Evolutionary conservation across 2,888 invertebrate genomes (phyloP).

Genomic region (Ophion ellenae): DNA sequence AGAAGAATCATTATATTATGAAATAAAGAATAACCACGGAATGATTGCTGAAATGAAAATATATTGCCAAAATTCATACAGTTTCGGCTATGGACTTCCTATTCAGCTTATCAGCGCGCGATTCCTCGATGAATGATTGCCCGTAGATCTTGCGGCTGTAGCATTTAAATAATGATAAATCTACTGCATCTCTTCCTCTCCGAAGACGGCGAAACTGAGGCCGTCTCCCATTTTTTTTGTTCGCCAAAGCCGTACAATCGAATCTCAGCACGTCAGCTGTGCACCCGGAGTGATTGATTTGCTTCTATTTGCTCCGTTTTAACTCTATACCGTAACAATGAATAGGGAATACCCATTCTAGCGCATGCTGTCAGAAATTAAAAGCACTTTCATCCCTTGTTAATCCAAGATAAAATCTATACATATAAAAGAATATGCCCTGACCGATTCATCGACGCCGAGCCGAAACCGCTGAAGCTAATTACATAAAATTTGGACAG

Average conservation of each 20-base stretch:
- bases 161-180: slow-evolving; percentile 78
- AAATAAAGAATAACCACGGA: background rate
- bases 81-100: slow-evolving; percentile 25
- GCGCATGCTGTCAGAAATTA: slow-evolving; percentile 15
- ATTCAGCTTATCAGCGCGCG: background rate
- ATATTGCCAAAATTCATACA: background rate
- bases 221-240: slow-evolving; percentile 70
- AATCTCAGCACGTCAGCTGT: slow-evolving; percentile 78
- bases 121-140: slow-evolving; percentile 47
- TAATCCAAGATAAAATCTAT: slow-evolving; percentile 10
- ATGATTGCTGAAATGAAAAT: background rate
- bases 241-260: slow-evolving; percentile 76
- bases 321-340: slow-evolving; percentile 61
- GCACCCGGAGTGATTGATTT: slow-evolving; percentile 78
- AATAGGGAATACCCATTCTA: slow-evolving; percentile 3
- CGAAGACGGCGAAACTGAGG: slow-evolving; percentile 39
- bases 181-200: slow-evolving; percentile 68
- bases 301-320: slow-evolving; percentile 69
- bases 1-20: background rate
- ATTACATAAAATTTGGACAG: too few relatives aligned
- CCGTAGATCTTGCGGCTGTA: slow-evolving; percentile 53
- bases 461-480: too few relatives aligned
- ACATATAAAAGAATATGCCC: background rate
- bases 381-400: slow-evolving; percentile 41
- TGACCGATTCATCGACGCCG: too few relatives aligned